Evolutionary conservation across 2,888 invertebrate genomes (phyloP), one percentile per base, ranked within the genome.

Genomic region (Parochlus steinenii): DNA sequence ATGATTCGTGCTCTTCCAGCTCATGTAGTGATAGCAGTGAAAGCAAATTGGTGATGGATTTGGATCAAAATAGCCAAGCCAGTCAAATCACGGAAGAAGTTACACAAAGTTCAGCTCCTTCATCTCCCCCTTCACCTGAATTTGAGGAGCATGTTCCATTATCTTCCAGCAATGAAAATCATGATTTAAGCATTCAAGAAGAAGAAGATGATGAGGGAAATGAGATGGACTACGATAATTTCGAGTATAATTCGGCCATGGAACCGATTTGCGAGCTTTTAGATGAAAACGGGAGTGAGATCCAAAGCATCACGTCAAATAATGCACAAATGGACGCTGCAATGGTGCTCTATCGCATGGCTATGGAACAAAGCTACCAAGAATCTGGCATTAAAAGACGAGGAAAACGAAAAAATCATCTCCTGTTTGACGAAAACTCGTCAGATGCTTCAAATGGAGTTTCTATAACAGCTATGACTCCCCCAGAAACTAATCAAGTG

Each of bases 201-300:
- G 39, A 40, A 18, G 23, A 39, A 2, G 22, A 33, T 22, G 39
- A 40, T 17, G 22, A 28, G 15, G 12, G 23, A 15, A 17, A 37
- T 18, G 29, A 28, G 17, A 19, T 25, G 5, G 37, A 40, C 5
- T 32, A 41, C 28, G 43, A 41, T 25, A 27, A 31, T 8, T 11
- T 24, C 12, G 32, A 32, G 28, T 28, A 28, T 23, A 11, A 19
- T 14, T 5, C 43, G 3, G 46, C 57, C 18, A 52, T 58, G 41
- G 58, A 58, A 38, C 58, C 58, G 2, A 49, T 58, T 7, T 59
- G 59, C 41, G 53, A 56, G 39, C 36, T 48, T 7, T 41, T 37
- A 23, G 43, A 31, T 5, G 32, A 19, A 20, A 41, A 45, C 17
- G 42, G 43, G 36, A 37, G 40, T 20, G 41, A 40, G n/a, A 29